A percentile compares a stretch with the other conserved stretches of the same genome.
Evolutionary conservation across 1,140 invertebrate genomes (phyloP).

Genomic region (Chironomus tepperi): DNA sequence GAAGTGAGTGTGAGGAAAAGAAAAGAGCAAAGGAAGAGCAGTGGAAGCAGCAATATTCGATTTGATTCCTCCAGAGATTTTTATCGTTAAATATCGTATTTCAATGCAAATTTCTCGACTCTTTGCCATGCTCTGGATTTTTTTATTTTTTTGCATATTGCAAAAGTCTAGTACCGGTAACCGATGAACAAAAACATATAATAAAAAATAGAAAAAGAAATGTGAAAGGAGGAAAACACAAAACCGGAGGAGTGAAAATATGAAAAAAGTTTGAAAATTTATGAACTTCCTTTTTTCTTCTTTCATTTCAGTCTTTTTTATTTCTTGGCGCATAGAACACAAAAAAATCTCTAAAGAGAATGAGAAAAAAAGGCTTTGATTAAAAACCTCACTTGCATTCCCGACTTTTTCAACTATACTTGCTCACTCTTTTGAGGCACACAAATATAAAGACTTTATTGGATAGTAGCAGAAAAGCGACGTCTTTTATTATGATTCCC

Average conservation of each 20-base stretch:
- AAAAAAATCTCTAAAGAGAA: not conserved
- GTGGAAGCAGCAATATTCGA: not conserved
- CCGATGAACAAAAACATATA: not conserved
- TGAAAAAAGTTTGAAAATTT: constrained; percentile 23
- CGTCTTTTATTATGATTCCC: too few relatives aligned
- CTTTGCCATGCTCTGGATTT: constrained; percentile 7
- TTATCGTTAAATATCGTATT: constrained; percentile 22
- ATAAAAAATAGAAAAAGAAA: not conserved
- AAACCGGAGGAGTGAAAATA: not conserved
- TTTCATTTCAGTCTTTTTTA: not conserved
- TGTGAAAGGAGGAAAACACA: not conserved
- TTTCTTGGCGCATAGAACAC: not conserved
- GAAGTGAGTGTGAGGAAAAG: not conserved
- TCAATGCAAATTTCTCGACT: constrained; percentile 19
- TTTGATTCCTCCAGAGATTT: constrained; percentile 20
- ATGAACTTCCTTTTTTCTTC: constrained; percentile 19
- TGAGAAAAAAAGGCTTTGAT: constrained; percentile 18
- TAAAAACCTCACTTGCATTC: constrained; percentile 22
- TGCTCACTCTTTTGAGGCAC: not conserved
- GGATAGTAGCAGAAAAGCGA: not conserved
- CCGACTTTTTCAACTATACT: not conserved
- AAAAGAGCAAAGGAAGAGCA: not conserved
- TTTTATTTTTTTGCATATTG: not conserved
- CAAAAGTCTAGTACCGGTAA: not conserved
- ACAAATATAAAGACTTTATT: not conserved